A percentile compares a stretch with the other conserved stretches of the same genome.
These are phyloP conservation scores for Drosophila ananassae DNA, from an alignment of 1,140 invertebrate genomes.

Conservation along the genomic window DNA sequence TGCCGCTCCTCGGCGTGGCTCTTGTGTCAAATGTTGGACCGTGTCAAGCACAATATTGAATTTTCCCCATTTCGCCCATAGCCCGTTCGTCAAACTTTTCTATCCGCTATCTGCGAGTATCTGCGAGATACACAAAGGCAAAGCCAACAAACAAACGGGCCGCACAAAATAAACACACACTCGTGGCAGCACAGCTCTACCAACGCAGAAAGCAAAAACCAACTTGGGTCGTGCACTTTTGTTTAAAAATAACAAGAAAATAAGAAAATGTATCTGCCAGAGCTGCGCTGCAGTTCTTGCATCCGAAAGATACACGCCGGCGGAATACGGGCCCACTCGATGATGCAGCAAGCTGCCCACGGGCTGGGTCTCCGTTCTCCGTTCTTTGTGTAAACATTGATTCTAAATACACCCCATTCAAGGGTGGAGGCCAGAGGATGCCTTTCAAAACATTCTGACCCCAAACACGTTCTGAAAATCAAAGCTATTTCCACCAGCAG, in stretches of 20 bases:
- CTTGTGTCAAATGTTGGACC: constrained; percentile 62
- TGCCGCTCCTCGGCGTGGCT: constrained; percentile 32
- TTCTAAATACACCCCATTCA: constrained; percentile 37
- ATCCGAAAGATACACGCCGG: constrained; percentile 28
- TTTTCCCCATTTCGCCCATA: constrained; percentile 12
- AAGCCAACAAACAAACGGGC: constrained; percentile 41
- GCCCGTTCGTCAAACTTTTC: constrained; percentile 26
- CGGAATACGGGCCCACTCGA: constrained; percentile 34
- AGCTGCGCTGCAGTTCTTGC: constrained; percentile 22
- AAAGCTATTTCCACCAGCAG: constrained; percentile 2
- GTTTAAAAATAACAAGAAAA: constrained; percentile 64
- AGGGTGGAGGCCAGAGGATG: constrained; percentile 18
- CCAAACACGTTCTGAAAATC: constrained; percentile 28
- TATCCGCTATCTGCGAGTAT: constrained; percentile 50
- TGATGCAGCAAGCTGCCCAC: constrained; percentile 37
- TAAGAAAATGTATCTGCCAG: constrained; percentile 44
- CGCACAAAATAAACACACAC: constrained; percentile 41
- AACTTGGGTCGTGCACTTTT: constrained; percentile 41
- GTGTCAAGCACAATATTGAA: constrained; percentile 55
- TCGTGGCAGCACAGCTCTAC: constrained; percentile 5
- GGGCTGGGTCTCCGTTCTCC: constrained; percentile 1
- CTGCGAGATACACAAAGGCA: constrained; percentile 52
- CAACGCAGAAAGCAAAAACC: constrained; percentile 22
- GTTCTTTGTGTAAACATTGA: constrained; percentile 33
- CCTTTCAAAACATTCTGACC: constrained; percentile 36